A percentile compares a stretch with the other conserved stretches of the same genome.
Evolutionary conservation across 1,140 invertebrate genomes (phyloP).

Genomic region (Neoseiulus cucumeris): DNA sequence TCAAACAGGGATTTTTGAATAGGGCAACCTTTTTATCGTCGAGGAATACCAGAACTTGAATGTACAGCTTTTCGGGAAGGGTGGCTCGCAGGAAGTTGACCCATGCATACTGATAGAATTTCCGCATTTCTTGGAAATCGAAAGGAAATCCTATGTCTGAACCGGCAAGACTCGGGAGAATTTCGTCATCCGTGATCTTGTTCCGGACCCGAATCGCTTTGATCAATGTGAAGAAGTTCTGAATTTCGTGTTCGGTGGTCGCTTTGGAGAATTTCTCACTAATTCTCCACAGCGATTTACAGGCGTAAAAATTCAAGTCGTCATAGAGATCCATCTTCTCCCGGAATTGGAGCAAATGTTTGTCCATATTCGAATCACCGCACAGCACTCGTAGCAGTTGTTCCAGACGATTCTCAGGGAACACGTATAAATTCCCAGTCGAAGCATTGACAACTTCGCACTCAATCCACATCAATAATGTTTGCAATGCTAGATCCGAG

Average conservation of each 20-base stretch:
- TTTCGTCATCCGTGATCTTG: background rate
- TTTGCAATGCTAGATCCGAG: background rate
- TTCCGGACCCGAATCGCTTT: background rate
- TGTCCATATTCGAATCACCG: background rate
- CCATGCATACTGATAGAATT: slow-evolving; percentile 3
- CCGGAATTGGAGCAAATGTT: background rate
- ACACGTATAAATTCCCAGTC: background rate
- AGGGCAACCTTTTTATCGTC: slow-evolving; percentile 59
- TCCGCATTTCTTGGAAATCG: background rate
- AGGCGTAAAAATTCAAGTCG: background rate
- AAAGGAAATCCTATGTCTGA: background rate
- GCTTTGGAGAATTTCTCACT: background rate
- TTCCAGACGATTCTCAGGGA: background rate
- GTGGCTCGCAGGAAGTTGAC: slow-evolving; percentile 1
- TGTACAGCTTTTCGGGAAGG: slow-evolving; percentile 36
- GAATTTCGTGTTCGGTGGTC: background rate
- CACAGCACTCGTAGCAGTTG: background rate
- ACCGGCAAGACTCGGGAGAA: background rate
- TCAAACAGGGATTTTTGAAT: slow-evolving; percentile 52
- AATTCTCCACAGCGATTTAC: background rate
- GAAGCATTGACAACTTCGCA: background rate
- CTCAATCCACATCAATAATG: background rate
- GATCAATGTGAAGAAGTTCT: background rate
- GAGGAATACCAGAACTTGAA: slow-evolving; percentile 53
- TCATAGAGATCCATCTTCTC: background rate